A percentile compares a stretch with the other conserved stretches of the same genome.
phyloP scores from a whole-genome alignment of 2,113 vertebrate genomes.

The Solenodon paradoxus region DNA sequence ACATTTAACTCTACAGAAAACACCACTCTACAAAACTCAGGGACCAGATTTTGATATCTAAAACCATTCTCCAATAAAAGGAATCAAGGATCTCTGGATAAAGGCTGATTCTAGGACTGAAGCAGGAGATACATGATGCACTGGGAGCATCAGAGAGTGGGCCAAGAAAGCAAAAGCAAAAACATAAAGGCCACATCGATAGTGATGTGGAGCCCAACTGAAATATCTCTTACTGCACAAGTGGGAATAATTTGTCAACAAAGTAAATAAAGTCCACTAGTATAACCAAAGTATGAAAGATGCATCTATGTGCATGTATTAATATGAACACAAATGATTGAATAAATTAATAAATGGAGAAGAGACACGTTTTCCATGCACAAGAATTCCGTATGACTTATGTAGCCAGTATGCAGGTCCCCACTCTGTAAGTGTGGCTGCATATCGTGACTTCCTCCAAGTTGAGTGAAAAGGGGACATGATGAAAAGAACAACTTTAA shows the following conservation, averaged over 20 bases:
- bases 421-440: neutral
- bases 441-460: neutral
- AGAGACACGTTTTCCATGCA: neutral
- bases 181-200: neutral
- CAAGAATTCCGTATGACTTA: neutral
- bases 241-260: neutral
- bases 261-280: neutral
- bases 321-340: neutral
- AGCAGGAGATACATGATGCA: neutral
- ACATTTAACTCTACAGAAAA: neutral
- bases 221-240: neutral
- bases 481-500: neutral
- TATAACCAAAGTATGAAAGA: neutral
- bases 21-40: neutral
- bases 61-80: neutral
- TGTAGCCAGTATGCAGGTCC: neutral
- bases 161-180: neutral
- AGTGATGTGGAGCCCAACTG: neutral
- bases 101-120: neutral
- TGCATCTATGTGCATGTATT: neutral
- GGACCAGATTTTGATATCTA: neutral
- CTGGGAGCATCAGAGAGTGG: no score
- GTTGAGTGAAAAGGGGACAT: neutral
- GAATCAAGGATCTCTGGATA: neutral
- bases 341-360: neutral